Evolutionary conservation across 2,888 invertebrate genomes (phyloP).

Genomic region (Synergus japonicus): DNA sequence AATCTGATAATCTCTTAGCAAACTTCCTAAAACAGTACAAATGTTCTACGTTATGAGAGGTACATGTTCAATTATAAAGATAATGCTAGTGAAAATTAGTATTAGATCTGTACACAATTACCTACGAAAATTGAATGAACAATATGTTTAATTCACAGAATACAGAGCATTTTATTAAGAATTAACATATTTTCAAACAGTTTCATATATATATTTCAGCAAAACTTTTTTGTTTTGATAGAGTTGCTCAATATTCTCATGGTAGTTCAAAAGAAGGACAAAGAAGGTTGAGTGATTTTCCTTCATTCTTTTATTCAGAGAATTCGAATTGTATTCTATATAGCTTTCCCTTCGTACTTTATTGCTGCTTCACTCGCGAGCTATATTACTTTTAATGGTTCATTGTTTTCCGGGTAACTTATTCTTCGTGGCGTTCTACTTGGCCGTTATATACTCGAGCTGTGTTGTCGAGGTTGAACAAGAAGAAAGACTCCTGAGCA

Average conservation of each 20-base stretch:
- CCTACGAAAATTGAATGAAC: neutral
- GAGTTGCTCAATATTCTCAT: neutral
- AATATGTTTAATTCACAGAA: neutral
- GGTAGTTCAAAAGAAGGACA: neutral
- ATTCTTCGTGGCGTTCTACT: neutral
- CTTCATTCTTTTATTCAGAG: neutral
- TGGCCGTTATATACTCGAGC: neutral
- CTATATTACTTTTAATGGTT: slow-evolving; percentile 7
- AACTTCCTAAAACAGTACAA: neutral
- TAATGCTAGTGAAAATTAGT: neutral
- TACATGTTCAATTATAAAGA: neutral
- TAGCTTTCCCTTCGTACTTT: neutral
- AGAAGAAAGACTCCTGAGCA: neutral
- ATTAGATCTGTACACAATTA: neutral
- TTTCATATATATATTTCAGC: too few species aligned
- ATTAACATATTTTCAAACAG: neutral
- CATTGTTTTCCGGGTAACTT: neutral
- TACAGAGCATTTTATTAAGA: too few species aligned
- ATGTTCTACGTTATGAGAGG: neutral
- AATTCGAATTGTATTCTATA: neutral
- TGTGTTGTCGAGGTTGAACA: neutral
- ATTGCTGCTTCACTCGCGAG: neutral
- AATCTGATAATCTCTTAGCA: neutral
- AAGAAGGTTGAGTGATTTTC: neutral
- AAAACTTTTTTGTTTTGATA: too few species aligned